Evolutionary conservation across 2,797 vertebrate species (phyloP), one percentile per base, ranked within the genome.

Genomic region (Podarcis lilfordi): DNA sequence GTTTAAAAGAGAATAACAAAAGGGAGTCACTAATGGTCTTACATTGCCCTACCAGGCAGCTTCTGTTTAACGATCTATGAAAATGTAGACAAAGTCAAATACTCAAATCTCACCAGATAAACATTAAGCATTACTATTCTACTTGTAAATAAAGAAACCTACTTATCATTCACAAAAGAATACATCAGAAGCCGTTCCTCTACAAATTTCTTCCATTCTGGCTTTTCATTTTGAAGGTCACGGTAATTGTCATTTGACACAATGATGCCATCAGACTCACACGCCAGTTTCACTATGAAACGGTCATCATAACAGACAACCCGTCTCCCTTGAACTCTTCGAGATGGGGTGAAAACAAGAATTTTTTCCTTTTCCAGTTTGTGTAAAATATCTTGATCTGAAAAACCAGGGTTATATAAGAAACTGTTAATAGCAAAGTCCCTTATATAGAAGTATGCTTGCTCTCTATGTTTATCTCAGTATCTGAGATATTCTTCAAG

Each of bases 101-200:
- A 45, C 66, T 21, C 25, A 87, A 90, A 89, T 93, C 50, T 15
- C 50, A 15, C 35, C 55, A 69, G 86, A 80, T 27, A 8, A 64
- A 21, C 21, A 6, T 37, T 80, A 25, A 61, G 8, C 2, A 61
- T 19, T 5, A 35, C 10, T 37, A 68, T 11, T 25, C 37, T 3
- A 27, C 25, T 88, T 83, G 13, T 37, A 40, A 93, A 89, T 87
- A 76, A 87, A 23, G 59, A 2, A 27, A 94, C 99, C 79, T 98
- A 99, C 99, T 99, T 99, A 97, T 99, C 99, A 95, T 99, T 99
- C 96, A 99, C 99, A 97, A 99, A 99, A 86, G 99, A 99, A 96
- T 99, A 99, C 99, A 99, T 99, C 32, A 99, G 97, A 89, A 99
- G 98, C 40, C 99, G 97, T 94, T 99, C 99, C 91, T 99, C 99